Evolutionary conservation across 2,797 vertebrate genomes (phyloP), one percentile per base, ranked within the genome.

Genomic region (Crocodylus rhombifer): DNA sequence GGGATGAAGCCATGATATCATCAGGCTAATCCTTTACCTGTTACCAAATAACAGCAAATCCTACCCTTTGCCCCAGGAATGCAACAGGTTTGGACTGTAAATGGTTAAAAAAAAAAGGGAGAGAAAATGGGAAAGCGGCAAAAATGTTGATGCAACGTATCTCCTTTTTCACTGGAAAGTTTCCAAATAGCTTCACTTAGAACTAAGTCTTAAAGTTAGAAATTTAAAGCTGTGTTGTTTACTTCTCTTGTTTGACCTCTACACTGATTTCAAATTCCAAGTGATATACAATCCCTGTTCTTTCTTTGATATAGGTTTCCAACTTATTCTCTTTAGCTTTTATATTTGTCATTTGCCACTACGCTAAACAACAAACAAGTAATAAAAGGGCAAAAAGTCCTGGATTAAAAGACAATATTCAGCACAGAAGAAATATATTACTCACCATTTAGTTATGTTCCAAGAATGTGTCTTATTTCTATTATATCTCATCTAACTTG

Each of bases 391-490:
- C 89, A 90, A 92, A 90, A 26, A 95, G 73, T 86, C 74, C 23
- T 73, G 42, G 80, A 89, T 90, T 82, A 94, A 95, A 92, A 87
- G 25, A 80, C 60, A 90, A 89, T 91, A 88, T 65, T 21, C 15
- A 81, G 4, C 33, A 92, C n/a, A 92, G 62, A 93, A 28, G 13
- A 90, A 95, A 83, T 90, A 73, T 67, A 86, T 80, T 91, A 67
- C 62, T 92, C 5, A 65, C 92, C 33, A 61, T 12, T 81, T 93
- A 55, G 1, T 86, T 93, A 28, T 30, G 3, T 88, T 92, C 26
- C 65, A 95, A 94, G 90, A 83, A 0, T 1, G 1, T 84, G 30
- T 92, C 91, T 94, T 94, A 83, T 89, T 80, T 84, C 77, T 89
- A 23, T 79, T 83, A 16, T 82, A 81, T 74, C 85, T 95, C 74